Percentiles rank a stretch among this genome's conserved stretches.
These are phyloP conservation scores for Philereme transversata DNA, from an alignment of 2,888 invertebrate genomes.

Conservation along the genomic window DNA sequence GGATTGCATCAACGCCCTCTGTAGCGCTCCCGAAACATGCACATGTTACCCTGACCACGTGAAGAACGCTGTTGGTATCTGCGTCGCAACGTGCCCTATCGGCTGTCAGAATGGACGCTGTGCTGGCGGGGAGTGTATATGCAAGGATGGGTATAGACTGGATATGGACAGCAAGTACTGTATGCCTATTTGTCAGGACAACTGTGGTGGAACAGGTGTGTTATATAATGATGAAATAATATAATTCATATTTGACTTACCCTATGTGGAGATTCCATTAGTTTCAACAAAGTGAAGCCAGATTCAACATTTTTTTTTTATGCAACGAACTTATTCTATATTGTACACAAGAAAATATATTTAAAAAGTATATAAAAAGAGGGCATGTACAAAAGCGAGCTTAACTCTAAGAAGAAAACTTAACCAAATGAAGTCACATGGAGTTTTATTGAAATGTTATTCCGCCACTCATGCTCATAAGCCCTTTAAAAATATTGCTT, in stretches of 20 bases:
- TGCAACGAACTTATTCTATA: too few relatives aligned
- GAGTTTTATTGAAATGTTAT: too few relatives aligned
- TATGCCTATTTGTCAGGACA: constrained; percentile 81
- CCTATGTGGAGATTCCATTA: too few relatives aligned
- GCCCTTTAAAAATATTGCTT: too few relatives aligned
- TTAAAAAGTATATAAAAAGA: too few relatives aligned
- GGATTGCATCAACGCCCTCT: constrained; percentile 86
- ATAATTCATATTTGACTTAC: constrained; percentile 48
- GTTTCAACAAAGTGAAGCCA: too few relatives aligned
- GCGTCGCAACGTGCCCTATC: constrained; percentile 86
- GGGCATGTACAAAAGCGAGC: too few relatives aligned
- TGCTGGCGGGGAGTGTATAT: constrained; percentile 85
- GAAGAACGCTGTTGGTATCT: constrained; percentile 78
- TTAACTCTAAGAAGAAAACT: too few relatives aligned
- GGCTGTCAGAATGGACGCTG: constrained; percentile 88
- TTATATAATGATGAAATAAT: constrained; percentile 30
- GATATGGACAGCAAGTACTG: constrained; percentile 85
- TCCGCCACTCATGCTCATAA: too few relatives aligned
- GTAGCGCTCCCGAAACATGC: constrained; percentile 86
- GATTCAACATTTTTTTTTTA: too few relatives aligned
- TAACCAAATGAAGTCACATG: too few relatives aligned
- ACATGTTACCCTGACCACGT: constrained; percentile 85
- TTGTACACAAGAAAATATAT: too few relatives aligned
- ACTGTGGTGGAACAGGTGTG: constrained; percentile 79
- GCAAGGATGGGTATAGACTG: constrained; percentile 83